Percentiles rank a stretch among this genome's conserved stretches.
Evolutionary conservation across 2,113 vertebrate species (phyloP).

Genomic region (Myotis brandtii): DNA sequence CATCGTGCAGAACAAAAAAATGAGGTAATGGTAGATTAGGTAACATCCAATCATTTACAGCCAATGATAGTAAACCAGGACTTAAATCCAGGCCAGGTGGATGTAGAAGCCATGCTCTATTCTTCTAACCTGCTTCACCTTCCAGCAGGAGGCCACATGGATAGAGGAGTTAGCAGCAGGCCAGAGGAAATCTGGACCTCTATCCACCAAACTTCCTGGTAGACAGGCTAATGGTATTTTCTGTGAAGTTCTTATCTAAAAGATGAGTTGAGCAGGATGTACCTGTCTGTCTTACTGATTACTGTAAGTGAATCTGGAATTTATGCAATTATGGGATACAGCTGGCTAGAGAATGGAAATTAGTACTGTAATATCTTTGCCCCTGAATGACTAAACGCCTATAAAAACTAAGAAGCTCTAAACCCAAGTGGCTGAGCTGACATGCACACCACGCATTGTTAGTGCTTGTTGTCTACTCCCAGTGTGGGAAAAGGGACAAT

Average conservation of each 20-base stretch:
- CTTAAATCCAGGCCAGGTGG: background rate
- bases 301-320: background rate
- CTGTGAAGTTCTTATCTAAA: background rate
- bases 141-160: background rate
- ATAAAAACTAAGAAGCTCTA: background rate
- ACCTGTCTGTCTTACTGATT: background rate
- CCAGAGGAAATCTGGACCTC: background rate
- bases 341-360: background rate
- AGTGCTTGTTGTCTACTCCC: background rate
- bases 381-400: background rate
- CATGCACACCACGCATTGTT: background rate
- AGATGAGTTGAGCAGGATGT: background rate
- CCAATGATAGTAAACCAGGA: background rate
- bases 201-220: background rate
- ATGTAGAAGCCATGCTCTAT: background rate
- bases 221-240: background rate
- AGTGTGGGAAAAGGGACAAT: background rate
- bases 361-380: background rate
- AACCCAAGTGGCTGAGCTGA: background rate
- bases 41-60: background rate
- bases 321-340: background rate
- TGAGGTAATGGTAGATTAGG: background rate
- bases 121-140: background rate
- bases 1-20: background rate
- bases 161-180: background rate